Evolutionary conservation across 2,797 vertebrate genomes (phyloP).

Genomic region (Sparidentex hasta): DNA sequence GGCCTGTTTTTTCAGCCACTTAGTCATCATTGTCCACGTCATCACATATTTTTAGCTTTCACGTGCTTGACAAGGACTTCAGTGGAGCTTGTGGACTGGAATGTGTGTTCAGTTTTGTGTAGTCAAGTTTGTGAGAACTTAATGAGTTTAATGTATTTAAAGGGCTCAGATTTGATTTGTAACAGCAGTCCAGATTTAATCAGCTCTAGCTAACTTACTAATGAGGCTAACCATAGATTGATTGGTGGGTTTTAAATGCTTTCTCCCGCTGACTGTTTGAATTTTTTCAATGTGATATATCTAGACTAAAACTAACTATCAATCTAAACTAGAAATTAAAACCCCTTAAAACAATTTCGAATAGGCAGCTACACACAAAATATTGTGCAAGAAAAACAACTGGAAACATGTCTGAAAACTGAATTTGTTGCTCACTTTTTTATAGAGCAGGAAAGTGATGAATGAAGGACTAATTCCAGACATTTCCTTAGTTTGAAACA

Average conservation of each 20-base stretch:
- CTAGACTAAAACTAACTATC: neutral
- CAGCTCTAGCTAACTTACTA: too few species aligned
- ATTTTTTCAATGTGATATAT: neutral
- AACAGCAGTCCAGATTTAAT: too few species aligned
- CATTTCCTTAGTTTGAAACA: neutral
- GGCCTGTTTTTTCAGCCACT: neutral
- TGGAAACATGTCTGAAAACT: neutral
- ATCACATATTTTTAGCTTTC: conserved; percentile 24
- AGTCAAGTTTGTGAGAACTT: neutral
- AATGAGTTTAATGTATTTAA: neutral
- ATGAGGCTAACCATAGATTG: neutral
- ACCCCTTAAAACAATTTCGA: neutral
- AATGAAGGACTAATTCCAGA: neutral
- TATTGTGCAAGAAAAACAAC: neutral
- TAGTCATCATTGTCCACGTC: conserved; percentile 16
- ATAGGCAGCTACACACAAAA: neutral
- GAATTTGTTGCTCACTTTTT: neutral
- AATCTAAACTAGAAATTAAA: neutral
- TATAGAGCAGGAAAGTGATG: neutral
- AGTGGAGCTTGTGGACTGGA: conserved; percentile 3
- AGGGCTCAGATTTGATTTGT: neutral
- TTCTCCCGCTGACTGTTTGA: neutral
- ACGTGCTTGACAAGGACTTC: neutral
- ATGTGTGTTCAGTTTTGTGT: neutral
- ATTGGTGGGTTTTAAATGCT: neutral